A percentile compares a stretch with the other conserved stretches of the same genome.
phyloP scores from a whole-genome alignment of 2,888 invertebrate genomes.

The Dryobotodes eremita region DNA sequence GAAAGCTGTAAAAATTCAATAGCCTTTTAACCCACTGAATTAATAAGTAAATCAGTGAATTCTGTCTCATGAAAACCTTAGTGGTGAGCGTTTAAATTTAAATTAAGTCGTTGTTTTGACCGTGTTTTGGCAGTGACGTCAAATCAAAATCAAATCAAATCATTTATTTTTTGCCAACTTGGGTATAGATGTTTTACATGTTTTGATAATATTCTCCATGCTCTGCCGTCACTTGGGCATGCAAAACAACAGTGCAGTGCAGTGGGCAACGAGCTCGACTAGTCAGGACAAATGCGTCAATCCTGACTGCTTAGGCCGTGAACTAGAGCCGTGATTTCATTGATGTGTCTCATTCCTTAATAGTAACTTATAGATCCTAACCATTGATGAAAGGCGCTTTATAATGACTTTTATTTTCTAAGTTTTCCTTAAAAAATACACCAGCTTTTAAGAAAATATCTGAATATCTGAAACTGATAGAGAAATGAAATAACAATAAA shows the following conservation, averaged over 20 bases:
- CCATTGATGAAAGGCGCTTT: not conserved
- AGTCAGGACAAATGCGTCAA: not conserved
- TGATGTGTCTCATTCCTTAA: not conserved
- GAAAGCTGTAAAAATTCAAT: constrained; percentile 56
- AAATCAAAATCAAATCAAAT: not conserved
- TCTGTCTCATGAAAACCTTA: constrained; percentile 38
- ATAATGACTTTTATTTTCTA: not conserved
- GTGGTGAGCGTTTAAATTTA: constrained; percentile 43
- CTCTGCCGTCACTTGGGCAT: too few species aligned
- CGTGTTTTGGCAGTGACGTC: constrained; percentile 30
- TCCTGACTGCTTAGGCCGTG: not conserved
- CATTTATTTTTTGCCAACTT: too few species aligned
- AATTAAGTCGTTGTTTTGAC: constrained; percentile 44
- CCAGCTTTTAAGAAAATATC: not conserved
- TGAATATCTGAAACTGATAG: not conserved
- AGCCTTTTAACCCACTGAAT: constrained; percentile 55
- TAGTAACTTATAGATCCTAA: not conserved
- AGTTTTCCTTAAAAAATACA: not conserved
- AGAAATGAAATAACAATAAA: not conserved
- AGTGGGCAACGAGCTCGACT: constrained; percentile 6
- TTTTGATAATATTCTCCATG: too few species aligned
- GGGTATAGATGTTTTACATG: too few species aligned
- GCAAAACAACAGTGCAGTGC: too few species aligned
- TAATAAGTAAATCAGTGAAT: constrained; percentile 57
- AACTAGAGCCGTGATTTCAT: not conserved